phyloP scores from a whole-genome alignment of 2,113 vertebrate genomes.

The Seriola rivoliana region DNA sequence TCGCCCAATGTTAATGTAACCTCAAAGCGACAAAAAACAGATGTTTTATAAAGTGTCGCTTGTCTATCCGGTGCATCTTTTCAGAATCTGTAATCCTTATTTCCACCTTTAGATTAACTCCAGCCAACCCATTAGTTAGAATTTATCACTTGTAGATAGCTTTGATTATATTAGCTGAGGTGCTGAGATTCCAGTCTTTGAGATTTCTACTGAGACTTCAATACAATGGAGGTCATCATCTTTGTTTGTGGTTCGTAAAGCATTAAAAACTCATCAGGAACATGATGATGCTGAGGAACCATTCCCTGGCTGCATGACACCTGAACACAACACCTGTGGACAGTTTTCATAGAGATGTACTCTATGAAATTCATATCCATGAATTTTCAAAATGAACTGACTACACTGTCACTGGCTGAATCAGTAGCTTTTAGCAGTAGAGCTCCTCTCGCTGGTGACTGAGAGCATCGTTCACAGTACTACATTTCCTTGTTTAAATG shows the following conservation, averaged over 20 bases:
- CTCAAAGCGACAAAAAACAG: conserved; percentile 42
- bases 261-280: conserved; percentile 3
- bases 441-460: too few relatives aligned
- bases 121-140: neutral
- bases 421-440: too few relatives aligned
- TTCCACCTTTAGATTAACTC: neutral
- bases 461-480: neutral
- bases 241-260: too few relatives aligned
- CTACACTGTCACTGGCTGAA: neutral
- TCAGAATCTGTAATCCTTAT: conserved; percentile 16
- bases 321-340: too few relatives aligned
- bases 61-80: conserved; percentile 20
- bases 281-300: neutral
- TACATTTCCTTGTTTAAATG: neutral
- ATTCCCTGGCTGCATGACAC: too few relatives aligned
- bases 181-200: neutral
- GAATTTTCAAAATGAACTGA: neutral
- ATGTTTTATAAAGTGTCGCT: conserved; percentile 54
- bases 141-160: neutral
- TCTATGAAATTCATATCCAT: neutral
- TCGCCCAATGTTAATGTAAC: conserved; percentile 34
- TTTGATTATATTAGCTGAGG: neutral
- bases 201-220: neutral
- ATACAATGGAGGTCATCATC: neutral
- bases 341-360: neutral